Percentiles rank a stretch among this genome's conserved stretches.
Evolutionary conservation across 2,888 invertebrate genomes (phyloP).

Genomic region (Nomada fabriciana): DNA sequence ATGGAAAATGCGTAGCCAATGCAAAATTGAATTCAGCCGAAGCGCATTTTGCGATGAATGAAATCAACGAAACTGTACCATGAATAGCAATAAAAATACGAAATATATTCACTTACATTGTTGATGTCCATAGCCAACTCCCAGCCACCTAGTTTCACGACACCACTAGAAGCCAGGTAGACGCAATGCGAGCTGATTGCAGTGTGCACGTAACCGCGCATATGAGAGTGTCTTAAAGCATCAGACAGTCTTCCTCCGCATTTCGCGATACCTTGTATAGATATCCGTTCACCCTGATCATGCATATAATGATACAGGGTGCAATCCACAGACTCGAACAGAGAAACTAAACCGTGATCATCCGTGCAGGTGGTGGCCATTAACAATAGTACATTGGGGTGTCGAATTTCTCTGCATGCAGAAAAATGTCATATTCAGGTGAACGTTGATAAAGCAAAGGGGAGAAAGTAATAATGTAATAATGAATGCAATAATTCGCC

Average conservation of each 20-base stretch:
- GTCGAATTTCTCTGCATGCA: slow-evolving; percentile 75
- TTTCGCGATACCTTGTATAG: slow-evolving; percentile 75
- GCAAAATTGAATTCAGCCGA: neutral
- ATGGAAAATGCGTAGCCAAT: neutral
- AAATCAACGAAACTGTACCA: neutral
- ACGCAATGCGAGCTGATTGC: slow-evolving; percentile 79
- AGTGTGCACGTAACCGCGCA: slow-evolving; percentile 78
- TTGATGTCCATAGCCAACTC: slow-evolving; percentile 73
- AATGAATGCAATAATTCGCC: too few relatives aligned
- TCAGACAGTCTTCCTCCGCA: slow-evolving; percentile 76
- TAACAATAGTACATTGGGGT: slow-evolving; percentile 77
- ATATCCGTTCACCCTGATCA: slow-evolving; percentile 77
- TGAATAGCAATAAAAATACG: neutral
- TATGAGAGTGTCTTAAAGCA: slow-evolving; percentile 76
- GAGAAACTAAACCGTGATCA: slow-evolving; percentile 76
- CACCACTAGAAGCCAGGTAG: slow-evolving; percentile 75
- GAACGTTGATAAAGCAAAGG: neutral
- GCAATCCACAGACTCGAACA: slow-evolving; percentile 78
- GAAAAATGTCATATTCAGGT: neutral
- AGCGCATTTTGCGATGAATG: neutral
- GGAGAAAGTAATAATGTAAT: too few relatives aligned
- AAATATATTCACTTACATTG: slow-evolving; percentile 61
- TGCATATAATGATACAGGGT: slow-evolving; percentile 79
- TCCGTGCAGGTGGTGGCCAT: slow-evolving; percentile 78
- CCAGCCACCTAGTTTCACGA: slow-evolving; percentile 80